phyloP scores from a whole-genome alignment of 2,113 vertebrate species.

The Paradoxurus hermaphroditus region DNA sequence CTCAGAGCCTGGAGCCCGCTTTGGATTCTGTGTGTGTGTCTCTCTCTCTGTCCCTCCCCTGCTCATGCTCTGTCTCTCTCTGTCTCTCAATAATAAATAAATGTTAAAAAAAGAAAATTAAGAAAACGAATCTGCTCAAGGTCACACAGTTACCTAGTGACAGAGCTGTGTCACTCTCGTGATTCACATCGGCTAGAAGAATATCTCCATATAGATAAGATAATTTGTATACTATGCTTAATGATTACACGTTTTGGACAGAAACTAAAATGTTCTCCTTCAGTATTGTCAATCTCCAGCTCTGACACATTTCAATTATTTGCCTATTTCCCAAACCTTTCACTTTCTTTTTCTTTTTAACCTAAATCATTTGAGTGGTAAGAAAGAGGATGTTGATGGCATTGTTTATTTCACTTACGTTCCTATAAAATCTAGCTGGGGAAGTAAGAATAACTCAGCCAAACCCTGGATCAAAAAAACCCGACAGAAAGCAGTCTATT shows the following conservation, averaged over 20 bases:
- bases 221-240: background rate
- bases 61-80: too few species aligned
- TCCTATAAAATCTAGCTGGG: background rate
- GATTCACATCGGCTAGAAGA: background rate
- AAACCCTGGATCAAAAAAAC: background rate
- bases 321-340: background rate
- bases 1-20: too few species aligned
- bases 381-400: background rate
- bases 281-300: background rate
- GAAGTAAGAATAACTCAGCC: background rate
- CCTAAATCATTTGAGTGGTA: background rate
- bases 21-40: too few species aligned
- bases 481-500: background rate
- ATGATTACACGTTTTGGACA: background rate
- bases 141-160: background rate
- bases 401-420: slow-evolving; percentile 3
- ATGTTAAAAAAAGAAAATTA: too few species aligned
- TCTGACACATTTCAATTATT: background rate
- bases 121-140: background rate
- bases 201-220: background rate
- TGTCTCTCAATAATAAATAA: too few species aligned
- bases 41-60: too few species aligned
- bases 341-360: background rate
- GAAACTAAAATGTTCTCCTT: background rate
- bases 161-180: background rate